Conservation (phyloP, 2,113 vertebrate genomes). For the Thalassoma bifasciatum region DNA sequence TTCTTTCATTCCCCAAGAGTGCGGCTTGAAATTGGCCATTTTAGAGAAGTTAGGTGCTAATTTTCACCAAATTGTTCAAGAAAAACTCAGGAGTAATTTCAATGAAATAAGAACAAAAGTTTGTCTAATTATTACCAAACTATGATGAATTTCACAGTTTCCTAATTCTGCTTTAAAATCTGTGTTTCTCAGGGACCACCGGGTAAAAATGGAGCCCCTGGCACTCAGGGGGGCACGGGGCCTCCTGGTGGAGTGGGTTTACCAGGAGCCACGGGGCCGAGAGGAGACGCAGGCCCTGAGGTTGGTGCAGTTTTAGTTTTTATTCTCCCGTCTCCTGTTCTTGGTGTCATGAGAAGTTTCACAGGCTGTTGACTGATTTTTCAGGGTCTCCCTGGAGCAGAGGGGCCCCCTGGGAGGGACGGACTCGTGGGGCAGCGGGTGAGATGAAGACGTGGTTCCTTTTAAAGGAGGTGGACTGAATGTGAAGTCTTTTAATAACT, state of each 20-base stretch:
- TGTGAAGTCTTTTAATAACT: neutral
- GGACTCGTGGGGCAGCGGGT: constrained; percentile 91
- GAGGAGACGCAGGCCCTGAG: constrained; percentile 93
- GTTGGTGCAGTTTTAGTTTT: constrained; percentile 76
- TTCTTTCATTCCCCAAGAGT: too few relatives aligned
- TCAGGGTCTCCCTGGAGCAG: constrained; percentile 91
- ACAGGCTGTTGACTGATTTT: constrained; percentile 30
- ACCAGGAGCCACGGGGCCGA: constrained; percentile 89
- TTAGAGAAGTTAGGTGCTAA: too few relatives aligned
- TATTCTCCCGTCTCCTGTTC: neutral
- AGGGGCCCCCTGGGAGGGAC: constrained; percentile 91
- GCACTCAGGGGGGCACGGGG: constrained; percentile 88
- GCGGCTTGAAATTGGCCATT: too few relatives aligned
- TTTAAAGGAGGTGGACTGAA: neutral
- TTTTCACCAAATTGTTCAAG: too few relatives aligned
- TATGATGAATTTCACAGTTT: too few relatives aligned
- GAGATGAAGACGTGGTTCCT: constrained; percentile 62
- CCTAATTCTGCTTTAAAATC: too few relatives aligned
- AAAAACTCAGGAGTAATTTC: too few relatives aligned
- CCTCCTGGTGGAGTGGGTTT: constrained; percentile 89
- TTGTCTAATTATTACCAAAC: too few relatives aligned
- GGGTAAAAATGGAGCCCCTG: constrained; percentile 90
- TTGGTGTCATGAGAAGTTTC: neutral
- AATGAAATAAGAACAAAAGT: too few relatives aligned
- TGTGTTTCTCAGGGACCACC: constrained; percentile 87